Percentiles rank a stretch among this genome's conserved stretches.
Evolutionary conservation across 2,888 invertebrate genomes (phyloP).

Genomic region (Eupithecia vulgata): DNA sequence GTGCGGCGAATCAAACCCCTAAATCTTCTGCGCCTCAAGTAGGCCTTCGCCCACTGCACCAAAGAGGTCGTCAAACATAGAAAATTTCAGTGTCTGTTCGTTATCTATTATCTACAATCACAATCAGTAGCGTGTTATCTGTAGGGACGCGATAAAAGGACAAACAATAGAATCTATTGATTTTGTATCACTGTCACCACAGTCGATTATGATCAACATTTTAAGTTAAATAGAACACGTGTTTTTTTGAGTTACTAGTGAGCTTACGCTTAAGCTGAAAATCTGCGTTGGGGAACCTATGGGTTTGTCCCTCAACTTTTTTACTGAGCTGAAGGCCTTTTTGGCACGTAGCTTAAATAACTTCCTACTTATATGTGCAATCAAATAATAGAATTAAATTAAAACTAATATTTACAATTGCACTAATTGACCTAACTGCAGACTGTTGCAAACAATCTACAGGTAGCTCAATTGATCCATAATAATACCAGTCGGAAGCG

Average conservation of each 20-base stretch:
- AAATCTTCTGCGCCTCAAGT: not conserved
- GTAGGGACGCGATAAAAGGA: constrained; percentile 64
- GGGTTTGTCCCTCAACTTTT: no score
- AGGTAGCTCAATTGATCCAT: no score
- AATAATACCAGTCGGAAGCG: no score
- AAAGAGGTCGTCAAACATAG: not conserved
- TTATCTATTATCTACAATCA: constrained; percentile 62
- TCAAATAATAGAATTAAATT: no score
- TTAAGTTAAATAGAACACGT: not conserved
- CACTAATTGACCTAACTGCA: no score
- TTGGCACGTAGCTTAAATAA: no score
- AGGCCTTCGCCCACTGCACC: not conserved
- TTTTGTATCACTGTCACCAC: constrained; percentile 29
- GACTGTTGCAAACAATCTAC: no score
- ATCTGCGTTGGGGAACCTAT: not conserved
- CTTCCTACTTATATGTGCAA: no score
- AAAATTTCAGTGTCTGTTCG: constrained; percentile 13
- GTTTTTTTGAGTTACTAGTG: not conserved
- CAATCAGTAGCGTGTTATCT: constrained; percentile 76
- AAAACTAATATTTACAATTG: no score
- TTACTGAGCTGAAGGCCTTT: no score
- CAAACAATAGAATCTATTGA: constrained; percentile 41
- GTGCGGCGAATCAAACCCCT: not conserved
- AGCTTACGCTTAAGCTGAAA: not conserved
- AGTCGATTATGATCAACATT: constrained; percentile 9